These are phyloP conservation scores for Enteromius argenteus DNA, from an alignment of 2,797 vertebrate genomes.

Conservation along the genomic window DNA sequence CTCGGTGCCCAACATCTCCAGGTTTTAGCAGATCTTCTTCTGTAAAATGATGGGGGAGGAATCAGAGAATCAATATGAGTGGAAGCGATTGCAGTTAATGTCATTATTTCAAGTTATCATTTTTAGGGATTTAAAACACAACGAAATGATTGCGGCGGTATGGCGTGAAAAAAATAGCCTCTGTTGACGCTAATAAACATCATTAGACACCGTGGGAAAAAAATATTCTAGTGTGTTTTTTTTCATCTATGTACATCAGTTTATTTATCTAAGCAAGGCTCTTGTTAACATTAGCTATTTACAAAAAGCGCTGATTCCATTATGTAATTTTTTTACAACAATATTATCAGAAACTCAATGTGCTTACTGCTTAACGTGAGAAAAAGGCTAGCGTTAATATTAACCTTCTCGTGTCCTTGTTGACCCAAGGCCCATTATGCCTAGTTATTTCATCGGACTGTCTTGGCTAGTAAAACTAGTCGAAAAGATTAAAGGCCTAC, in stretches of 20 bases:
- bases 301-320: background rate
- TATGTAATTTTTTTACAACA: background rate
- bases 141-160: background rate
- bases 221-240: background rate
- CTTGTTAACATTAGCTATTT: background rate
- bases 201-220: background rate
- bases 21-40: background rate
- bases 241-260: background rate
- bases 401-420: slow-evolving; percentile 29
- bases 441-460: background rate
- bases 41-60: background rate
- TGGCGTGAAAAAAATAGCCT: background rate
- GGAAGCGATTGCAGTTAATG: background rate
- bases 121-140: background rate
- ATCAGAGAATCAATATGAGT: background rate
- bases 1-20: background rate
- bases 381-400: slow-evolving; percentile 3
- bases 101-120: background rate
- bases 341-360: background rate
- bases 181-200: background rate
- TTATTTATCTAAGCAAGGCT: background rate
- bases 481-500: slow-evolving; percentile 6
- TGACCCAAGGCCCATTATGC: background rate
- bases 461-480: slow-evolving; percentile 3
- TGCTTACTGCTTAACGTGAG: background rate